Percentiles rank a stretch among this genome's conserved stretches.
Conservation (phyloP, 2,113 vertebrate genomes). For the Arvicanthis niloticus region DNA sequence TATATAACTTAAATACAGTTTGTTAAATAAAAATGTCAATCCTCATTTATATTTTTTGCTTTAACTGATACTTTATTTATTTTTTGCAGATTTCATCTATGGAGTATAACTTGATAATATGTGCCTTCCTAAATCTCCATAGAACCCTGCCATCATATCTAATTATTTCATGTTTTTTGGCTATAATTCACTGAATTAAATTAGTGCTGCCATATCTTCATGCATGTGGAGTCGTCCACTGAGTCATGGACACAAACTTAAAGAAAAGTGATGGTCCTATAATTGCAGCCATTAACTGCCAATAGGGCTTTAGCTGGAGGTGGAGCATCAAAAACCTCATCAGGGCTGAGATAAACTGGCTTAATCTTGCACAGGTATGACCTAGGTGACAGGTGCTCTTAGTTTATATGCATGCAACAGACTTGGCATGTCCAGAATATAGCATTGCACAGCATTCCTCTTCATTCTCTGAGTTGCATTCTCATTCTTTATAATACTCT, state of each 20-base stretch:
- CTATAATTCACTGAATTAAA: neutral
- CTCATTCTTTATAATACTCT: neutral
- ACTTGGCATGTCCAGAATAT: too few relatives aligned
- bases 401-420: neutral
- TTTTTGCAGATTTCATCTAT: neutral
- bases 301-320: neutral
- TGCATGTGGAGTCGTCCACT: neutral
- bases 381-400: neutral
- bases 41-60: neutral
- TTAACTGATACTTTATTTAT: neutral
- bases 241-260: neutral
- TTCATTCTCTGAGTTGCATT: neutral
- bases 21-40: slow-evolving; percentile 6
- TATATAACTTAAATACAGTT: neutral
- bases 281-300: neutral
- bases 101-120: neutral
- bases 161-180: neutral
- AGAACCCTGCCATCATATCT: neutral
- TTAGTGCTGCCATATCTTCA: neutral
- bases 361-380: neutral
- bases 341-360: neutral
- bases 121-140: neutral
- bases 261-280: neutral
- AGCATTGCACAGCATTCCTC: neutral
- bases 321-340: neutral